Base-by-base conservation (phyloP, 2,113 vertebrate genomes). In the Potamarius usumacintae region DNA sequence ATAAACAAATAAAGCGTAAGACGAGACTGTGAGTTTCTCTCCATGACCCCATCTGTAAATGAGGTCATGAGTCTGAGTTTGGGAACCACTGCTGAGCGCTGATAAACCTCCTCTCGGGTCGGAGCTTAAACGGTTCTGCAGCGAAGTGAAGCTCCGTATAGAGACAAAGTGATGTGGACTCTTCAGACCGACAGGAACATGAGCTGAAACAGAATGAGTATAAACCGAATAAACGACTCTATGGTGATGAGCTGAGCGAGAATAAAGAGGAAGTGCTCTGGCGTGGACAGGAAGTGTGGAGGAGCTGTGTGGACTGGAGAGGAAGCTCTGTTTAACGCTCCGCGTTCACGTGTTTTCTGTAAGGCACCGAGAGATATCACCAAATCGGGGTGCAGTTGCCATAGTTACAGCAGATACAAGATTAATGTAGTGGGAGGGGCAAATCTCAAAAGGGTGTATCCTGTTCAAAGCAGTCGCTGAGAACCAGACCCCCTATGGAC, bases 361-460 rank as follows among this genome's bases (percentile, higher is more conserved):
- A 88, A 88, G 87, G 87, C 87, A 88, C 82, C 82, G 30, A 83
- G 86, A 63, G 17, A 60, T 53, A 52, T 53, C 14, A 7, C 9
- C 17, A 34, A 82, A 15, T 65, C 81, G 50, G 81, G 84, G 20
- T 52, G 52, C 57, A 34, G 82, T 69, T 48, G 52, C 87, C 58
- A 88, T 50, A 52, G 87, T 88, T 79, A 69, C 62, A 34, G 58
- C 60, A 57, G 27, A 48, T 78, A 57, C 69, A 58, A 34, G 58
- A 25, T 71, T 20, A 62, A 58, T 52, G 57, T 18, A 8, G 86
- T 63, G 71, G 58, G 48, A 5, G 81, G 63, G 12, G 58, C 34
- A 48, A 30, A 12, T 53, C 42, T 86, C 17, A 55, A 67, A 67
- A 48, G n/a, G 78, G 65, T 34, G 34, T 27, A 18, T 82, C 67